phyloP scores from a whole-genome alignment of 92 coral and sea anemone genomes.

The Micromussa lordhowensis region DNA sequence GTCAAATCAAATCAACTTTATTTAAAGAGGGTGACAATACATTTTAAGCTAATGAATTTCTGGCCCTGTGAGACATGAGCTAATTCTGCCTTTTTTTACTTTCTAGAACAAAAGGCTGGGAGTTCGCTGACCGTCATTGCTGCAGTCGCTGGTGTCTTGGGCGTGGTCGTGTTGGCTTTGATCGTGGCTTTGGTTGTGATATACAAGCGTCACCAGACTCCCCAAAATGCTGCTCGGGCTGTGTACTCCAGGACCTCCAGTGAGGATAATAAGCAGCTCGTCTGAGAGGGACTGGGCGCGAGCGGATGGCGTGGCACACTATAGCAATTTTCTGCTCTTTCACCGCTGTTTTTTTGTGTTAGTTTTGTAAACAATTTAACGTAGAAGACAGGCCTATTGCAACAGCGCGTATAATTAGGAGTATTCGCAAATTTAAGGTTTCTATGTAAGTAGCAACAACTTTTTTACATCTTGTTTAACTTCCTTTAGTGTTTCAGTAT shows the following conservation, averaged over 20 bases:
- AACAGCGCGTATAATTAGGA: not conserved
- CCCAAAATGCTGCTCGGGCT: constrained; percentile 62
- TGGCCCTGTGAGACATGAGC: too few species aligned
- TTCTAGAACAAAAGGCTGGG: constrained; percentile 31
- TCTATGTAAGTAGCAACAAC: too few species aligned
- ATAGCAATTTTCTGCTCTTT: not conserved
- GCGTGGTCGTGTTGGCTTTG: constrained; percentile 72
- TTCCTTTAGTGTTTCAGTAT: not conserved
- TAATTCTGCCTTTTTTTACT: not conserved
- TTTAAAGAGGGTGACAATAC: too few species aligned
- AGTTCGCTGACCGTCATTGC: constrained; percentile 71
- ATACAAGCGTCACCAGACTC: constrained; percentile 49
- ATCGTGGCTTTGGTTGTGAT: constrained; percentile 70
- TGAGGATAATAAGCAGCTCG: constrained; percentile 74
- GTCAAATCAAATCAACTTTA: too few species aligned
- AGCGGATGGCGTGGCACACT: constrained; percentile 29
- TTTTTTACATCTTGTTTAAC: not conserved
- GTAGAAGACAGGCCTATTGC: not conserved
- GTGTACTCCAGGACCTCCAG: constrained; percentile 66
- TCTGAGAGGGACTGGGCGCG: constrained; percentile 33
- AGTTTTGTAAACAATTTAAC: not conserved
- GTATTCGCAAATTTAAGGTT: too few species aligned
- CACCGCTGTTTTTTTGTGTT: constrained; percentile 34
- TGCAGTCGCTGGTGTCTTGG: constrained; percentile 79
- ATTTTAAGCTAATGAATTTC: too few species aligned